These are phyloP conservation scores for Blastobasis lacticolella DNA, from an alignment of 2,888 invertebrate genomes.

Conservation along the genomic window DNA sequence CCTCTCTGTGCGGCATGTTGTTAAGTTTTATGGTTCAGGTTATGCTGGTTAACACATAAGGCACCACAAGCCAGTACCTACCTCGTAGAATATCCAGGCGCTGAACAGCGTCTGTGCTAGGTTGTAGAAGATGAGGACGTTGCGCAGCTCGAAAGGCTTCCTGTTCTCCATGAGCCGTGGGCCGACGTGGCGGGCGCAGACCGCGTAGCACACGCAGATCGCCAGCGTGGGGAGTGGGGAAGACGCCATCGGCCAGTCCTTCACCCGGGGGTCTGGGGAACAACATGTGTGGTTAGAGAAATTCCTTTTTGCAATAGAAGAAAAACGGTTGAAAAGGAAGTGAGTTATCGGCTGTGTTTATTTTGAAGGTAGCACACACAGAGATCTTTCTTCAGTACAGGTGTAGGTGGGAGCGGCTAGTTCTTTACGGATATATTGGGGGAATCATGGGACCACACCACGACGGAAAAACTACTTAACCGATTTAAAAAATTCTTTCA, in stretches of 20 bases:
- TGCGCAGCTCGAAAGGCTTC: slow-evolving; percentile 88
- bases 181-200: slow-evolving; percentile 86
- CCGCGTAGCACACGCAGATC: slow-evolving; percentile 88
- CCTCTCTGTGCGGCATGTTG: too few relatives aligned
- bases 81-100: slow-evolving; percentile 94
- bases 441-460: too few relatives aligned
- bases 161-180: slow-evolving; percentile 92
- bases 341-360: too few relatives aligned
- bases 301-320: too few relatives aligned
- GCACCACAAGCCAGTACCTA: slow-evolving; percentile 34
- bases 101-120: slow-evolving; percentile 92
- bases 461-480: too few relatives aligned
- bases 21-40: too few relatives aligned
- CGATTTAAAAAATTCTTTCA: too few relatives aligned
- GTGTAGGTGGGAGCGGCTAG: too few relatives aligned
- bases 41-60: neutral
- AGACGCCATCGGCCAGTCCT: slow-evolving; percentile 91
- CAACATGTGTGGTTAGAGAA: neutral
- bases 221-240: slow-evolving; percentile 89
- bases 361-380: too few relatives aligned
- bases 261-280: slow-evolving; percentile 89
- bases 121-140: slow-evolving; percentile 89
- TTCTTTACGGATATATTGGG: too few relatives aligned
- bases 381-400: too few relatives aligned
- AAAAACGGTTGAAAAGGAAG: too few relatives aligned